These are phyloP conservation scores for Xyrichtys novacula DNA, from an alignment of 2,797 vertebrate species.

Conservation along the genomic window DNA sequence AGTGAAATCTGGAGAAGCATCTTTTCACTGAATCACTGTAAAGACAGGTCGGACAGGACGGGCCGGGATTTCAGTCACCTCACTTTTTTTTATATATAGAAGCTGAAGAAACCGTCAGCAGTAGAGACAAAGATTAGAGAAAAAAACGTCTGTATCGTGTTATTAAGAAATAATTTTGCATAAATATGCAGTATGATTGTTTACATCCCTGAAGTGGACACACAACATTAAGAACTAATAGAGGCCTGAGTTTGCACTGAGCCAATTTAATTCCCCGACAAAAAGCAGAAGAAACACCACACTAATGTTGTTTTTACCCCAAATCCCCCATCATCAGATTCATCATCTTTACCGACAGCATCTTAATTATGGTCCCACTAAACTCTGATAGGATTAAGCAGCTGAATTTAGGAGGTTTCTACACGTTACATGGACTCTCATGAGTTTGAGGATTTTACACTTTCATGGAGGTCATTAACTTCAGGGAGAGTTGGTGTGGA, in stretches of 20 bases:
- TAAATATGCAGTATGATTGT: neutral
- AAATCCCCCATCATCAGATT: too few species aligned
- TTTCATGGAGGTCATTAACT: too few species aligned
- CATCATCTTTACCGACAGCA: too few species aligned
- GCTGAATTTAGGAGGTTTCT: too few species aligned
- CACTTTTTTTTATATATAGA: neutral
- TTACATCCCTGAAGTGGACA: constrained; percentile 18
- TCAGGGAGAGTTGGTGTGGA: too few species aligned
- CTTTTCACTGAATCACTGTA: constrained; percentile 10
- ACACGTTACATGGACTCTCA: too few species aligned
- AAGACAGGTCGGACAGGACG: constrained; percentile 1
- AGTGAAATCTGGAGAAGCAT: constrained; percentile 3
- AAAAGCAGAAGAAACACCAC: neutral
- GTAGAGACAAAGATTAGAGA: neutral
- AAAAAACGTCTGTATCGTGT: neutral
- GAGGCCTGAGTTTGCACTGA: constrained; percentile 16
- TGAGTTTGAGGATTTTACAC: too few species aligned
- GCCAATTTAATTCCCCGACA: neutral
- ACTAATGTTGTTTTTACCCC: too few species aligned
- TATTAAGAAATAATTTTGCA: constrained; percentile 2
- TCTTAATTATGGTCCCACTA: too few species aligned
- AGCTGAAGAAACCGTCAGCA: neutral
- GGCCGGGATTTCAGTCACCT: constrained; percentile 3
- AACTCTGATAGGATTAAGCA: too few species aligned
- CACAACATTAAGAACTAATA: neutral